Percentiles rank a stretch among this genome's conserved stretches.
Conservation (phyloP, 2,113 vertebrate species). For the Oostethus manadensis region DNA sequence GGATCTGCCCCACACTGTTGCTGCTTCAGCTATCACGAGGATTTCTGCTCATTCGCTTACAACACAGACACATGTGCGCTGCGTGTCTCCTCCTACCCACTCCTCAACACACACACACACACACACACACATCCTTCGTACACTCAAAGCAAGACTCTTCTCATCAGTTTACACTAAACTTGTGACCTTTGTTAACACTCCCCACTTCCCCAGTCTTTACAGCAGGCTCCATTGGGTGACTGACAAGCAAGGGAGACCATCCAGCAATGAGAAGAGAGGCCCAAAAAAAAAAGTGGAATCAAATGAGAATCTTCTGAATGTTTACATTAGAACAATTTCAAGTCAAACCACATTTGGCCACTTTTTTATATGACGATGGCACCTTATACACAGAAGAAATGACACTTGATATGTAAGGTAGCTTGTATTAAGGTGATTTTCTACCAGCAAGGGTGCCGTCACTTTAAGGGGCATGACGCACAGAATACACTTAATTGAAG, state of each 20-base stretch:
- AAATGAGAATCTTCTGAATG: constrained; percentile 33
- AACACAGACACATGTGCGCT: constrained; percentile 16
- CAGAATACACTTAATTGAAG: too few species aligned
- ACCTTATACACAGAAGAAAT: too few species aligned
- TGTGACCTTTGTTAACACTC: constrained; percentile 49
- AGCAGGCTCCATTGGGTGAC: constrained; percentile 50
- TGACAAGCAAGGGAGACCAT: constrained; percentile 53
- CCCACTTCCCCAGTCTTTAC: constrained; percentile 15
- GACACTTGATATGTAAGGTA: too few species aligned
- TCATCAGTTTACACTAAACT: constrained; percentile 64
- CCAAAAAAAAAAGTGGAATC: constrained; percentile 39
- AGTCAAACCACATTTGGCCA: too few species aligned
- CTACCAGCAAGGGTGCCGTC: too few species aligned
- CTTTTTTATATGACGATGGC: too few species aligned
- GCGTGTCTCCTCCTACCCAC: constrained; percentile 35
- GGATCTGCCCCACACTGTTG: constrained; percentile 40
- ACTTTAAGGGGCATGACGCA: too few species aligned
- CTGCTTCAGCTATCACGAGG: constrained; percentile 2
- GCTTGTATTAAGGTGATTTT: too few species aligned
- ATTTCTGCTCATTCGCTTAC: constrained; percentile 17
- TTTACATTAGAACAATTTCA: not conserved
- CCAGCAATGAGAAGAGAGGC: constrained; percentile 25
- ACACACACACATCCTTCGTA: constrained; percentile 20
- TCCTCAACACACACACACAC: constrained; percentile 28
- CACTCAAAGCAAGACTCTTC: constrained; percentile 44